These are phyloP conservation scores for Epizoanthus stellaris DNA, from an alignment of 92 coral and sea anemone genomes.

Conservation along the genomic window DNA sequence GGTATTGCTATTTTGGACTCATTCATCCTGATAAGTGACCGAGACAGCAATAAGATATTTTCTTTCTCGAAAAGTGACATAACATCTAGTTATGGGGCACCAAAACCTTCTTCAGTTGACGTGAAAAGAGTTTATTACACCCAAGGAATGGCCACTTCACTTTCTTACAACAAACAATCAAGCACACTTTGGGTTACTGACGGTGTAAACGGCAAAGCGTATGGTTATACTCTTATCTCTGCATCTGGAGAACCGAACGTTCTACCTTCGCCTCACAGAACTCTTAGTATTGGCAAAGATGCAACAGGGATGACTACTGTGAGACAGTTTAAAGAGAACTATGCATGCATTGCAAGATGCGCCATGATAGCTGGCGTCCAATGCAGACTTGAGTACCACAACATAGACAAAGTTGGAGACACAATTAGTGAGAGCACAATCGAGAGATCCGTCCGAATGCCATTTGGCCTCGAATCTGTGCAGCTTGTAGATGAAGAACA, in stretches of 20 bases:
- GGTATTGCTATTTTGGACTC: conserved; percentile 68
- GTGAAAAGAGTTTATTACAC: conserved; percentile 24
- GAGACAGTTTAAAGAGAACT: conserved; percentile 66
- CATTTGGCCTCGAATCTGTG: conserved; percentile 85
- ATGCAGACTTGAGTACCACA: conserved; percentile 84
- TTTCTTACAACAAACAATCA: conserved; percentile 67
- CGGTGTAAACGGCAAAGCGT: conserved; percentile 54
- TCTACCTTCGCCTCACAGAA: conserved; percentile 24
- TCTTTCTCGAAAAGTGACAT: conserved; percentile 53
- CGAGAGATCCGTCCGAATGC: conserved; percentile 81
- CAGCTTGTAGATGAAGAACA: conserved; percentile 62
- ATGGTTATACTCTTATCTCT: conserved; percentile 65
- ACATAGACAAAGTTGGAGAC: conserved; percentile 45
- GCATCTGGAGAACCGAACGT: conserved; percentile 58
- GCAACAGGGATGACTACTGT: conserved; percentile 83
- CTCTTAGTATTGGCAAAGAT: conserved; percentile 60
- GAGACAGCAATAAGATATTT: conserved; percentile 35
- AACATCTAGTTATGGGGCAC: conserved; percentile 45
- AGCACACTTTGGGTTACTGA: conserved; percentile 75
- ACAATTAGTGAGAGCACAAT: conserved; percentile 51
- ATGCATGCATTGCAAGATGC: conserved; percentile 79
- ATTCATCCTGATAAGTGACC: conserved; percentile 72
- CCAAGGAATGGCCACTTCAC: conserved; percentile 73
- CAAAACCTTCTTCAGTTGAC: conserved; percentile 51
- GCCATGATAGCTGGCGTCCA: conserved; percentile 71